Percentiles rank a stretch among this genome's conserved stretches.
Conservation (phyloP, 1,140 invertebrate genomes). For the Thaumetopoea pityocampa region DNA sequence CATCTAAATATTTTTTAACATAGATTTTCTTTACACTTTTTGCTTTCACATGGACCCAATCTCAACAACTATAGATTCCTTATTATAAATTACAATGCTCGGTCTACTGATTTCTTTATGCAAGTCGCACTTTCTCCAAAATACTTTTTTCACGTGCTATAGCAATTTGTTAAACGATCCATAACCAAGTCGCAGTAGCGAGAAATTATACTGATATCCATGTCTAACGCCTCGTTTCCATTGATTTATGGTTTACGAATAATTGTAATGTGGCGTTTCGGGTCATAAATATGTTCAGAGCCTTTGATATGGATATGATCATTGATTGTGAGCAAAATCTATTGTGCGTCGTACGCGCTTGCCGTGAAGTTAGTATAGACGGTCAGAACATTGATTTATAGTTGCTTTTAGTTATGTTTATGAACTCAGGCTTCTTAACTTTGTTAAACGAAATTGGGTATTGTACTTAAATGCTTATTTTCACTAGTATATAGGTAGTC, state of each 20-base stretch:
- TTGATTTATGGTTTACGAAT: constrained; percentile 33
- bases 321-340: constrained; percentile 26
- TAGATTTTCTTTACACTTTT: too few relatives aligned
- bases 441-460: background rate
- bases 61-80: too few relatives aligned
- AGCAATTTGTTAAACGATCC: constrained; percentile 11
- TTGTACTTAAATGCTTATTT: too few relatives aligned
- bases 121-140: too few relatives aligned
- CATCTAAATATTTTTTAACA: too few relatives aligned
- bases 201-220: constrained; percentile 13
- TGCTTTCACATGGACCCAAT: too few relatives aligned
- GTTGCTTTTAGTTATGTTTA: constrained; percentile 11
- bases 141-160: constrained; percentile 1
- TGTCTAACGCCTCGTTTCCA: constrained; percentile 22
- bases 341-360: constrained; percentile 26
- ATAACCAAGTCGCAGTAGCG: constrained; percentile 7
- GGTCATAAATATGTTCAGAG: constrained; percentile 46
- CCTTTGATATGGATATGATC: constrained; percentile 34
- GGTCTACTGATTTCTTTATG: too few relatives aligned
- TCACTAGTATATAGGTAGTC: too few relatives aligned
- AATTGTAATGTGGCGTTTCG: constrained; percentile 43
- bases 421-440: constrained; percentile 1
- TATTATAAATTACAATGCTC: too few relatives aligned
- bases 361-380: constrained; percentile 1
- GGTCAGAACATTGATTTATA: constrained; percentile 12